Percentiles rank a stretch among this genome's conserved stretches.
Conservation (phyloP, 2,797 vertebrate genomes). For the Xenopus petersii region DNA sequence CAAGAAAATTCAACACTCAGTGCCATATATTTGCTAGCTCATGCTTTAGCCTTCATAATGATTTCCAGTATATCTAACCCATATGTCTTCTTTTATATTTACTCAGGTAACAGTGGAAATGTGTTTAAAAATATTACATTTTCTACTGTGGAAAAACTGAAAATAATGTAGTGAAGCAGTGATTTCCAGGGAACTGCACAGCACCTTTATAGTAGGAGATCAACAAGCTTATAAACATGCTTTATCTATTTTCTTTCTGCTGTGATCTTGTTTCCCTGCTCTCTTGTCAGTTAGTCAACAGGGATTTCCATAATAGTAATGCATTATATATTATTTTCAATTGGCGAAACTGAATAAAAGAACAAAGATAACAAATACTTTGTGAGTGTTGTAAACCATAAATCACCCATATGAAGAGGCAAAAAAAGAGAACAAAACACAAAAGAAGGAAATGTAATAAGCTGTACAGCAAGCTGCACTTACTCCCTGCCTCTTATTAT, state of each 20-base stretch:
- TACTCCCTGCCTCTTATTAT: conserved; percentile 27
- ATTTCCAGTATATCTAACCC: too few species aligned
- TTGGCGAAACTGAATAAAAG: conserved; percentile 48
- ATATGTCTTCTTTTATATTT: background rate
- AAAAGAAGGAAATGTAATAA: conserved; percentile 15
- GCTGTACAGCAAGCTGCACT: conserved; percentile 3
- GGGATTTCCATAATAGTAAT: conserved; percentile 36
- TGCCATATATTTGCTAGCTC: too few species aligned
- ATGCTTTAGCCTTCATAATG: too few species aligned
- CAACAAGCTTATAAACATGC: conserved; percentile 36
- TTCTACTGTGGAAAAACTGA: background rate
- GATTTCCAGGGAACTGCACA: background rate
- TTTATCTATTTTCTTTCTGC: conserved; percentile 32
- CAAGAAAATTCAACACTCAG: too few species aligned
- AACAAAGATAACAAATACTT: conserved; percentile 44
- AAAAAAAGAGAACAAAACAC: conserved; percentile 7
- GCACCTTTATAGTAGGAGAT: conserved; percentile 22
- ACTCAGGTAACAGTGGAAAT: background rate
- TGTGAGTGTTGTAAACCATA: conserved; percentile 30
- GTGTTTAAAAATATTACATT: background rate
- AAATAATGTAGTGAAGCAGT: conserved; percentile 1
- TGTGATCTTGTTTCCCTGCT: conserved; percentile 38
- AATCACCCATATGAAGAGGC: conserved; percentile 19
- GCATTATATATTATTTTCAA: conserved; percentile 46
- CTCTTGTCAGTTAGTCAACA: conserved; percentile 34